Evolutionary conservation across 2,888 invertebrate genomes (phyloP).

Genomic region (Prosapia bicincta): DNA sequence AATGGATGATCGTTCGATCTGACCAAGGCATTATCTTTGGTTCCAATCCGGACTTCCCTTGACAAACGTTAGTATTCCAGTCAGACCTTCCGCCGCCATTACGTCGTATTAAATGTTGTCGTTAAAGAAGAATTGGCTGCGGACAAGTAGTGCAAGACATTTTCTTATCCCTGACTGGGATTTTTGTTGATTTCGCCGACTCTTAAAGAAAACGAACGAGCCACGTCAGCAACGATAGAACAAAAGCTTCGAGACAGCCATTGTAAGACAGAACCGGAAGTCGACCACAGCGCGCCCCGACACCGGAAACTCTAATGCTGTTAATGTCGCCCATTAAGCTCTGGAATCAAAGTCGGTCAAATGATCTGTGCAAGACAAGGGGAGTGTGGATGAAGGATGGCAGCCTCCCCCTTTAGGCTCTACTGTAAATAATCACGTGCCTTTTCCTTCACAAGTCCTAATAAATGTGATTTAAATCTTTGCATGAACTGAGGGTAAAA

Average conservation of each 20-base stretch:
- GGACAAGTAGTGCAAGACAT: not conserved
- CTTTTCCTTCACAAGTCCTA: not conserved
- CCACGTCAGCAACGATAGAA: slow-evolving; percentile 18
- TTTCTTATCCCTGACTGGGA: not conserved
- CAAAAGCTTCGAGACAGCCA: slow-evolving; percentile 21
- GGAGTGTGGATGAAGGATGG: slow-evolving; percentile 1
- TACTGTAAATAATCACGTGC: not conserved
- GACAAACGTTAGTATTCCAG: not conserved
- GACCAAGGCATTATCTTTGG: too few relatives aligned
- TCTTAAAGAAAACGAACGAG: not conserved
- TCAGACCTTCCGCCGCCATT: not conserved
- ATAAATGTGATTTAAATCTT: not conserved
- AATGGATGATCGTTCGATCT: too few relatives aligned
- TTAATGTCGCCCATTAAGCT: slow-evolving; percentile 30
- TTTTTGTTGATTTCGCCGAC: not conserved
- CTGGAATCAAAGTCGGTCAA: slow-evolving; percentile 30
- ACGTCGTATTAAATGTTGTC: not conserved
- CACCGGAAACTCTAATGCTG: slow-evolving; percentile 30
- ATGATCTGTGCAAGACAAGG: slow-evolving; percentile 19
- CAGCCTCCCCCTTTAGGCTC: not conserved
- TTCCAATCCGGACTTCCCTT: too few relatives aligned
- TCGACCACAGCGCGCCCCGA: slow-evolving; percentile 13
- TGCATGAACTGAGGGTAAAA: not conserved
- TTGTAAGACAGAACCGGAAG: slow-evolving; percentile 20
- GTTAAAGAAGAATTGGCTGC: not conserved